Evolutionary conservation across 2,113 vertebrate genomes (phyloP).

Genomic region (Peromyscus maniculatus): DNA sequence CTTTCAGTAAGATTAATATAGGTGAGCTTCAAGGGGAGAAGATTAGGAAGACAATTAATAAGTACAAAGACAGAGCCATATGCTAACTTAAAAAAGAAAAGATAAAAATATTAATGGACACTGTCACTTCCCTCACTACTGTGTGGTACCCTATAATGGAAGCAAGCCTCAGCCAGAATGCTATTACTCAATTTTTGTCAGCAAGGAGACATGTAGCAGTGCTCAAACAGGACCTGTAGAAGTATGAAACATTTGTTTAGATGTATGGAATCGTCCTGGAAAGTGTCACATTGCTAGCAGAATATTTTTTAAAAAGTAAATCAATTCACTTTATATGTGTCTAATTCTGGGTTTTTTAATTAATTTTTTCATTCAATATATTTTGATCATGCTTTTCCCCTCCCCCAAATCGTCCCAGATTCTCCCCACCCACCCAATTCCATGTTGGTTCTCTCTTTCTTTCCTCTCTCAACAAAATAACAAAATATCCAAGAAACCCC

Average conservation of each 20-base stretch:
- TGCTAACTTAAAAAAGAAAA: background rate
- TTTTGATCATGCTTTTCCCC: background rate
- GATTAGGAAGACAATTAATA: background rate
- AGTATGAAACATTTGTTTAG: background rate
- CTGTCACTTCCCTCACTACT: background rate
- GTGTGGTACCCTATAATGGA: background rate
- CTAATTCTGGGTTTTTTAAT: background rate
- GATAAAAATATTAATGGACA: background rate
- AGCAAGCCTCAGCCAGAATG: slow-evolving; percentile 33
- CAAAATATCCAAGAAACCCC: background rate
- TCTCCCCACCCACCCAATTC: background rate
- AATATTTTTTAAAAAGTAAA: background rate
- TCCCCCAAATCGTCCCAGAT: background rate
- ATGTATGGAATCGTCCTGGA: background rate
- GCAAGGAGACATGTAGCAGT: background rate
- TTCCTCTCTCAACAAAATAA: background rate
- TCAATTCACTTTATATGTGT: background rate
- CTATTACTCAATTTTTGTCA: slow-evolving; percentile 2
- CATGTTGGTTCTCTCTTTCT: background rate
- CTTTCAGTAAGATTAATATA: background rate
- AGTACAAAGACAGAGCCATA: background rate
- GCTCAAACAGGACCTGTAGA: slow-evolving; percentile 27
- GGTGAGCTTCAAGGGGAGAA: background rate
- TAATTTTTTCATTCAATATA: background rate
- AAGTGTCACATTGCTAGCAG: background rate